A percentile compares a stretch with the other conserved stretches of the same genome.
These are phyloP conservation scores for Pterobdella sp. DNA, from an alignment of 2,888 invertebrate species.

Conservation along the genomic window DNA sequence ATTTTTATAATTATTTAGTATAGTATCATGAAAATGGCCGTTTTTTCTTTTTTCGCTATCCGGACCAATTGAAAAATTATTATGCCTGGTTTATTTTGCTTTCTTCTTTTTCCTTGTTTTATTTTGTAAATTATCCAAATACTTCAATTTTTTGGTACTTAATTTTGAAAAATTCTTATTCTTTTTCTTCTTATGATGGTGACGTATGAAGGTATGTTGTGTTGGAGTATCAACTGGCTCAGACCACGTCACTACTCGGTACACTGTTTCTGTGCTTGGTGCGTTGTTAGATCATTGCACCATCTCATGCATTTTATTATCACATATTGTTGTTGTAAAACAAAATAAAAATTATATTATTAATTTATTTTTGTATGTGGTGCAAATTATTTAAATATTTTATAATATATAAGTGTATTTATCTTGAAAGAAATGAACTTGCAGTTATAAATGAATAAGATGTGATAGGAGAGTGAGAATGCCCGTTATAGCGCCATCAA, in stretches of 20 bases:
- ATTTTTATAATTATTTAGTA: background rate
- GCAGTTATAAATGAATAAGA: no score
- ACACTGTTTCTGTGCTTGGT: constrained; percentile 5
- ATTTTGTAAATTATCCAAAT: background rate
- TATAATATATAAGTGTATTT: no score
- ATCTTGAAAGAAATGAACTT: no score
- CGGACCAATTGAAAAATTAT: no score
- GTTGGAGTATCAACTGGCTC: background rate
- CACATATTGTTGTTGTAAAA: background rate
- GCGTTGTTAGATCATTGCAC: background rate
- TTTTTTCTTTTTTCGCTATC: background rate
- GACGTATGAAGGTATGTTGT: background rate
- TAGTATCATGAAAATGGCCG: background rate
- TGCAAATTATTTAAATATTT: no score
- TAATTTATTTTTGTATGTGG: no score
- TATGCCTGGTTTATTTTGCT: background rate
- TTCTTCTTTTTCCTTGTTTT: background rate
- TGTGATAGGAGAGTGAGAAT: no score
- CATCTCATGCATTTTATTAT: no score
- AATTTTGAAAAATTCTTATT: background rate
- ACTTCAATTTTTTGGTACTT: background rate
- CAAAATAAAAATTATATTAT: no score
- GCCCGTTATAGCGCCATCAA: no score
- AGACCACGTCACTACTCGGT: constrained; percentile 11
- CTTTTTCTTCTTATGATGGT: background rate